Percentiles rank a stretch among this genome's conserved stretches.
These are phyloP conservation scores for Archocentrus centrarchus DNA, from an alignment of 2,113 vertebrate genomes.

Conservation along the genomic window DNA sequence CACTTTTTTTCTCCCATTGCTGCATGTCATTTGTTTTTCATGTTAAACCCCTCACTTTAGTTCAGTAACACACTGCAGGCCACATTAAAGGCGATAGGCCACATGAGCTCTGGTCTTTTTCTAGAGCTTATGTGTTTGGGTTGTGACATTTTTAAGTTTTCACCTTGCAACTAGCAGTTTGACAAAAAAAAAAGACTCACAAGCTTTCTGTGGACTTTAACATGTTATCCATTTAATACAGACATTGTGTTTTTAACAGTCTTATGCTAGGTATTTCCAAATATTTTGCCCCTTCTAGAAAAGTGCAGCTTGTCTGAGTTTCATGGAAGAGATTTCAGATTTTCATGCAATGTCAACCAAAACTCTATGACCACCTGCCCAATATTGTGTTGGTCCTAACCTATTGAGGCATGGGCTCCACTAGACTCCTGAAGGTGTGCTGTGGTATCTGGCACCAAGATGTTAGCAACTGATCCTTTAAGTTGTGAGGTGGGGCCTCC, in stretches of 20 bases:
- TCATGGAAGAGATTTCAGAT: background rate
- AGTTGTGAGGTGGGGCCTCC: no score
- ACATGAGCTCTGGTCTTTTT: background rate
- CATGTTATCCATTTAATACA: background rate
- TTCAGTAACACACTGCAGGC: background rate
- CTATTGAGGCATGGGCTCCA: no score
- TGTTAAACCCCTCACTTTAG: background rate
- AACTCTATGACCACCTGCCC: no score
- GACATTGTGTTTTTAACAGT: background rate
- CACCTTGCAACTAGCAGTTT: background rate
- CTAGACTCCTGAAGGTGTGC: no score
- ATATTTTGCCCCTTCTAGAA: background rate
- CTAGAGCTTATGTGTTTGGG: background rate
- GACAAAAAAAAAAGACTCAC: no score
- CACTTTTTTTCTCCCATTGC: background rate
- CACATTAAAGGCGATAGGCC: background rate
- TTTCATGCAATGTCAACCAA: no score
- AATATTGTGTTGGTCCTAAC: no score
- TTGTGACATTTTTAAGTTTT: background rate
- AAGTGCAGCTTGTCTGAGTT: background rate
- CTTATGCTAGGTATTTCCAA: background rate
- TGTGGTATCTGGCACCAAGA: no score
- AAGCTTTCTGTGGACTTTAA: background rate
- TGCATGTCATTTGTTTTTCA: conserved; percentile 7
- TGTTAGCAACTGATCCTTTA: no score